phyloP scores from a whole-genome alignment of 2,888 invertebrate species.

The Sphaeridia pumilis region DNA sequence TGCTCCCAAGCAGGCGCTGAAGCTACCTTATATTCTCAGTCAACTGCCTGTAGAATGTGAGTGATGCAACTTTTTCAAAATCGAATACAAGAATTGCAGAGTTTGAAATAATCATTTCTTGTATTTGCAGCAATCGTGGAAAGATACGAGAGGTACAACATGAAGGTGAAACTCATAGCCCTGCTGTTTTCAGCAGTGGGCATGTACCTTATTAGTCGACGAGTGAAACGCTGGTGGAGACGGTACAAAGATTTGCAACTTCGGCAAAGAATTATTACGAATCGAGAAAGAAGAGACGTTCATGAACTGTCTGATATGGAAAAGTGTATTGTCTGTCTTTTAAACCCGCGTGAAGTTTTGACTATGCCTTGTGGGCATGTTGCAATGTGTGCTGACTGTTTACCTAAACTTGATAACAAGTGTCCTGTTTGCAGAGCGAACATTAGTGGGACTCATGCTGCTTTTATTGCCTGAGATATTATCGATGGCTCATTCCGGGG shows the following conservation, averaged over 20 bases:
- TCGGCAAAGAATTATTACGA: constrained; percentile 27
- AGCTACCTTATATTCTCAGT: constrained; percentile 27
- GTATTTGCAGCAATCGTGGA: constrained; percentile 18
- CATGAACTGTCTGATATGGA: constrained; percentile 27
- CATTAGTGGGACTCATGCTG: constrained; percentile 27
- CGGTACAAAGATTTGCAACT: constrained; percentile 19
- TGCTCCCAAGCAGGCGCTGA: constrained; percentile 15
- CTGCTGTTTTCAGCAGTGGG: constrained; percentile 24
- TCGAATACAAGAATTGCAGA: too few species aligned
- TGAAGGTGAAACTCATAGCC: constrained; percentile 22
- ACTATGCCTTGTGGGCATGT: constrained; percentile 42
- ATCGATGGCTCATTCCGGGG: too few species aligned
- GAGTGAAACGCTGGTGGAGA: constrained; percentile 23
- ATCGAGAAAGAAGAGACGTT: constrained; percentile 22
- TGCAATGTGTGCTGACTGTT: constrained; percentile 40
- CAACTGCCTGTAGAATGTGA: constrained; percentile 32
- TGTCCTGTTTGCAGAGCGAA: constrained; percentile 31
- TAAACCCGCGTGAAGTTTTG: constrained; percentile 39
- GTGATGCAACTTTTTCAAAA: too few species aligned
- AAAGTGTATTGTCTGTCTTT: constrained; percentile 40
- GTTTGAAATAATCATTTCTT: not conserved
- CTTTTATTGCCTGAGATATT: too few species aligned
- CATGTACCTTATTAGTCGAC: constrained; percentile 20
- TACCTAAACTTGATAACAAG: constrained; percentile 28
- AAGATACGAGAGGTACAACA: constrained; percentile 10